A percentile compares a stretch with the other conserved stretches of the same genome.
Conservation (phyloP, 2,113 vertebrate genomes). For the Acanthochromis polyacanthus region DNA sequence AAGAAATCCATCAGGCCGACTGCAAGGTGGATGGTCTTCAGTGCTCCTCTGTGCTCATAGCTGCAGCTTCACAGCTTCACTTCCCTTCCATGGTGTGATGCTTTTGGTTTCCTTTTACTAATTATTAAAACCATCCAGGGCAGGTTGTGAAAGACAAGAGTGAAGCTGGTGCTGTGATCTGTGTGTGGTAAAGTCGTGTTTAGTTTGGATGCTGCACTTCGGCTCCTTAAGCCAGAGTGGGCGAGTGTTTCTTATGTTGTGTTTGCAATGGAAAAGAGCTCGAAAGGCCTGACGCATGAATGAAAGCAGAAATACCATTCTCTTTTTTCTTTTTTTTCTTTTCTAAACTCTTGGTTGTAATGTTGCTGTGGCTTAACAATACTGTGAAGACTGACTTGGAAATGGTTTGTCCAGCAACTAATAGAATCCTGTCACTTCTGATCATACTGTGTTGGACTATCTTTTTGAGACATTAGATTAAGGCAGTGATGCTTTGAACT, state of each 20-base stretch:
- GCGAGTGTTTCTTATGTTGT: not conserved
- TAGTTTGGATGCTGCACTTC: conserved; percentile 17
- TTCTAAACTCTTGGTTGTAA: not conserved
- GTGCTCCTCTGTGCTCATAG: not conserved
- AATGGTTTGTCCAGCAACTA: not conserved
- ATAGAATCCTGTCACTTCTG: not conserved
- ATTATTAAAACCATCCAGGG: not conserved
- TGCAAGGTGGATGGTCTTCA: conserved; percentile 44
- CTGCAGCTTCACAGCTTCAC: conserved; percentile 15
- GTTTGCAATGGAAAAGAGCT: not conserved
- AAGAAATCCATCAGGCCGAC: conserved; percentile 26
- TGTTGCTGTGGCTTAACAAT: conserved; percentile 5
- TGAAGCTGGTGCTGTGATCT: conserved; percentile 18
- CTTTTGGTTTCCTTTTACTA: conserved; percentile 21
- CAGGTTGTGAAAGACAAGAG: conserved; percentile 21
- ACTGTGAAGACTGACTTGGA: not conserved
- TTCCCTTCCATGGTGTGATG: conserved; percentile 15
- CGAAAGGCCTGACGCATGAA: not conserved
- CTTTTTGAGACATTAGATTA: not conserved
- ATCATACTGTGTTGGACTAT: not conserved
- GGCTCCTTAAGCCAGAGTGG: conserved; percentile 11
- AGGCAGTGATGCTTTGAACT: not conserved
- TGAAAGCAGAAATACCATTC: conserved; percentile 17
- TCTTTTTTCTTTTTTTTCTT: not conserved
- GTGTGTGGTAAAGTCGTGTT: conserved; percentile 27